Base-by-base conservation (phyloP, 2,888 invertebrate species). In the Conus canariensis region DNA sequence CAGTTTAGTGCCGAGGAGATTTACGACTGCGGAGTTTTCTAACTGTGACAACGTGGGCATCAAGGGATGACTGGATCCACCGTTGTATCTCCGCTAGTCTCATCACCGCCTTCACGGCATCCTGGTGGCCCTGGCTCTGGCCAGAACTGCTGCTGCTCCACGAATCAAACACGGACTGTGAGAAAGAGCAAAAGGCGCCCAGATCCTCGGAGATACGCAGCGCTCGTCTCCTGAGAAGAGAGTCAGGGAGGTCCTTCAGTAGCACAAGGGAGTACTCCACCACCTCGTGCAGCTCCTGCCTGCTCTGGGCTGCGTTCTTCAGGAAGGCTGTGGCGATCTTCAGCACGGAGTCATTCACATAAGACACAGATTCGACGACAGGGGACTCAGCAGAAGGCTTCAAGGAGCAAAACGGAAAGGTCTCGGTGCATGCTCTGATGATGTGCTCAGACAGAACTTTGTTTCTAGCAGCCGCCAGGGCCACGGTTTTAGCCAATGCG, bases 251-350 rank as follows among this genome's bases (percentile, higher is more conserved):
- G 86, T 90, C 91, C 60, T 87, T 88, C 19, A 87, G 70, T 45
- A 90, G 59, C 10, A 91, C 90, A 58, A 90, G 82, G n/a, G 91
- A 90, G 70, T 88, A 91, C 67, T 91, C 91, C 7, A 90, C 90
- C 86, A 91, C 90, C 30, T 91, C 90, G 77, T 82, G 90, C 30
- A 90, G 82, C 19, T 88, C 90, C n/a, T 60, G 87, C 56, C 83
- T 88, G 87, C 59, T 85, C 4, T 56, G 89, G 25, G 25, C 89
- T 9, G 67, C 59, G 10, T 60, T 67, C 25, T 59, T 85, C 70
- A 89, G 89, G 74, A 89, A 89, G n/a, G 85, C n/a, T 9, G 70
- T 85, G 19, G 77, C 85, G 16, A 56, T 85, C 25, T 70, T 77
- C 19, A 74, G 58, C 16, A 59, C n/a, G 0, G n/a, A 60, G 19